Percentiles rank a stretch among this genome's conserved stretches.
Conservation (phyloP, 2,113 vertebrate genomes). For the Antechinus stuartii region DNA sequence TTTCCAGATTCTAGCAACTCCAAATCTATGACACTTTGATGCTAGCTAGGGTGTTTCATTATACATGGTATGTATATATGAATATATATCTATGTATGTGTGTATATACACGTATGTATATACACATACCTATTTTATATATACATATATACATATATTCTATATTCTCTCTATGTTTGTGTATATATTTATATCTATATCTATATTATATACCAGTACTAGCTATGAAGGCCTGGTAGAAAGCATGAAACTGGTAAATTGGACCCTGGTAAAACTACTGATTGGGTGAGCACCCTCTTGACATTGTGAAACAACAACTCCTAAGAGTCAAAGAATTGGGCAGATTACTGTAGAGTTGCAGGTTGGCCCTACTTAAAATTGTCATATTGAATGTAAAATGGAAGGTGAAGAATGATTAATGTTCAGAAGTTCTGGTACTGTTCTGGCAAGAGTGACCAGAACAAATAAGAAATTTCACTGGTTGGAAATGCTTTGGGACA, state of each 20-base stretch:
- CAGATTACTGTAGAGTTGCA: not conserved
- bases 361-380: not conserved
- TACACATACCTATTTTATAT: no score
- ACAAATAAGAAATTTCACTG: not conserved
- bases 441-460: not conserved
- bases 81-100: no score
- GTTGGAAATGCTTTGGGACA: not conserved
- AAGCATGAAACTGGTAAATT: not conserved
- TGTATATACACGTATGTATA: no score
- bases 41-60: not conserved
- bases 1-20: not conserved
- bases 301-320: not conserved
- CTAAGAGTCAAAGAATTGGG: not conserved
- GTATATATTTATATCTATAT: not conserved
- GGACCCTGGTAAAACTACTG: not conserved
- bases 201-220: not conserved
- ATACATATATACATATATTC: not conserved
- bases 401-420: not conserved
- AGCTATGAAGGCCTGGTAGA: not conserved
- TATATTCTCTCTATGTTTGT: no score
- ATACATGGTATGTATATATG: not conserved
- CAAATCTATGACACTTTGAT: not conserved
- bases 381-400: not conserved
- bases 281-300: not conserved
- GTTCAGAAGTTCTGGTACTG: not conserved